Percentiles rank a stretch among this genome's conserved stretches.
phyloP scores from a whole-genome alignment of 2,888 invertebrate genomes.

The Mythimna impura region DNA sequence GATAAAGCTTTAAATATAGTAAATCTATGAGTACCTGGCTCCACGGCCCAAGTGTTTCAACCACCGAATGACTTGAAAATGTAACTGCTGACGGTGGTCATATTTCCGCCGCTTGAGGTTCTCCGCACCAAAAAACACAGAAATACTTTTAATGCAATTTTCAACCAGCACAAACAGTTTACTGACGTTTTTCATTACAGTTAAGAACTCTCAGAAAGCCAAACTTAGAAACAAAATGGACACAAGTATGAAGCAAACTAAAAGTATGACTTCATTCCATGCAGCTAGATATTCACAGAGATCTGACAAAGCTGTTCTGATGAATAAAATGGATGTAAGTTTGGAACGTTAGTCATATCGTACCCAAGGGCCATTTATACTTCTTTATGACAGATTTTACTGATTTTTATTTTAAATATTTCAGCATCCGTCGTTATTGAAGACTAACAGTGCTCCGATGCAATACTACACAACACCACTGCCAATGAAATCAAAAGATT shows the following conservation, averaged over 20 bases:
- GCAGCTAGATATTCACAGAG: neutral
- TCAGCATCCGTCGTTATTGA: slow-evolving; percentile 66
- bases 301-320: neutral
- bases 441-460: slow-evolving; percentile 70
- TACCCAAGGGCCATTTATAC: no score
- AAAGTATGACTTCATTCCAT: neutral
- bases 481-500: slow-evolving; percentile 77
- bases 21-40: no score
- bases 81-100: no score
- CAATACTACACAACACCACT: slow-evolving; percentile 80
- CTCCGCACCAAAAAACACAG: no score
- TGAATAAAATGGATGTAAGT: slow-evolving; percentile 3
- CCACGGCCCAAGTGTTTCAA: no score
- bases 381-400: no score
- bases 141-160: no score
- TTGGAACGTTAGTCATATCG: neutral
- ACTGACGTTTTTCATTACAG: slow-evolving; percentile 32
- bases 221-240: neutral
- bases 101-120: no score
- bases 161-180: neutral
- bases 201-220: slow-evolving; percentile 14
- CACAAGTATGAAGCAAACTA: slow-evolving; percentile 10
- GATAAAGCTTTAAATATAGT: no score
- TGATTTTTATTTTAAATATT: neutral
- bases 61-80: no score